Base-by-base conservation (phyloP, 2,888 invertebrate genomes). In the Linyphia triangularis region DNA sequence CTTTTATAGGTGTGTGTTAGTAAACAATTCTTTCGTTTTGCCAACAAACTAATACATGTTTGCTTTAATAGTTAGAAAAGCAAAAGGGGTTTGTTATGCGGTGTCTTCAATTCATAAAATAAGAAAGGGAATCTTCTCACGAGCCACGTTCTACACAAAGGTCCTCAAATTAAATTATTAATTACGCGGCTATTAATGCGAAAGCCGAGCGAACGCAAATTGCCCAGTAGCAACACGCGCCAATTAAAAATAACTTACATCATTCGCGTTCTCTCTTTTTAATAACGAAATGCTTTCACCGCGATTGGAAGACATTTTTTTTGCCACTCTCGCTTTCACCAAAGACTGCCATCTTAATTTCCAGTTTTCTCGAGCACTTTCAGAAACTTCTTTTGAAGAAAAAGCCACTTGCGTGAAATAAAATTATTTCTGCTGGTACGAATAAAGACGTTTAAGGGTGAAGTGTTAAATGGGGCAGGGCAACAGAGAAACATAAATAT, bases 161-260 rank as follows among this genome's bases (percentile, higher is more conserved):
- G 37, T 70, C 37, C 26, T 33, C 51, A 85, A 85, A 85, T 85
- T 85, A 85, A 85, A 85, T 85, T 85, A 85, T 78, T 85, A 85
- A 85, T 85, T 85, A 85, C 77, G 67, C 10, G 51, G 69, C 33
- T 67, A 85, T 78, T 85, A 78, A 85, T 61, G 37, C 59, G 16
- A 22, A 40, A 37, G 22, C 19, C 28, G 16, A 40, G n/a, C n/a
- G 30, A 24, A 24, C 22, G 69, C 85, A 78, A 85, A 85, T 85
- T 69, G 61, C 67, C 59, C 69, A 43, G 63, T 30, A 57, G 81
- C 33, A 73, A 33, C 63, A 69, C 70, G 16, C 75, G 24, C 85
- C 85, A 85, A 85, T 85, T 85, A 85, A 85, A 85, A 85, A 85
- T 67, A 61, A 78, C 78, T 85, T 75, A 61, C 85, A 43, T 75